These are phyloP conservation scores for Paramisgurnus dabryanus DNA, from an alignment of 2,113 vertebrate species.

Conservation along the genomic window DNA sequence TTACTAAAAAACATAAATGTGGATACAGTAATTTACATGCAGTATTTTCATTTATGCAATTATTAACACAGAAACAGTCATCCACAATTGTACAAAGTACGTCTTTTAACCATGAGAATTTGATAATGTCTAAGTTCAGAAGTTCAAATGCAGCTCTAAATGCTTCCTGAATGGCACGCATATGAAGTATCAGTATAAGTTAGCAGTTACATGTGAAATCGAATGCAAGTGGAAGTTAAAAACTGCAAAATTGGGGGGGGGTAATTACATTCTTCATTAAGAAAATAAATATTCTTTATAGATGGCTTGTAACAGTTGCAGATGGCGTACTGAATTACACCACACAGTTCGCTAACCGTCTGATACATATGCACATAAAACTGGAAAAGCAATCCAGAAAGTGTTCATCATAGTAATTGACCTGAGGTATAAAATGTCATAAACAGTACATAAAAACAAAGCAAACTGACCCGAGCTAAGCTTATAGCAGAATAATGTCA, in stretches of 20 bases:
- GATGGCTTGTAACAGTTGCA: background rate
- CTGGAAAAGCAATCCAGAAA: too few species aligned
- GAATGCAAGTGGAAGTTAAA: constrained; percentile 21
- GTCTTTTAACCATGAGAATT: too few species aligned
- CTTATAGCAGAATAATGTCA: too few species aligned
- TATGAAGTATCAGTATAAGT: background rate
- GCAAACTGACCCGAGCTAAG: too few species aligned
- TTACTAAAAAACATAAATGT: constrained; percentile 23
- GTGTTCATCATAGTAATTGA: too few species aligned
- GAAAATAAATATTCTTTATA: constrained; percentile 4
- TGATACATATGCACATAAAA: too few species aligned
- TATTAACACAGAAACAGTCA: background rate
- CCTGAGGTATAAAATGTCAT: too few species aligned
- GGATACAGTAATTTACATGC: background rate
- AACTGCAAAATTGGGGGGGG: constrained; percentile 2
- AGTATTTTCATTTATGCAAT: background rate
- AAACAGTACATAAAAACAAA: too few species aligned
- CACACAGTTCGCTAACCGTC: too few species aligned
- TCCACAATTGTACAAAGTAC: too few species aligned
- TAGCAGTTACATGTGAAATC: too few species aligned
- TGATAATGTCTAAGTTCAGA: background rate
- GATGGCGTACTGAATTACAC: too few species aligned
- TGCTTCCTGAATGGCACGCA: background rate
- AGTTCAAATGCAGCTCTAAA: background rate
- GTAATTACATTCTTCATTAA: constrained; percentile 18